Percentiles rank a stretch among this genome's conserved stretches.
Evolutionary conservation across 35 echinoderm and acorn worm species (phyloP).

Genomic region (Lytechinus pictus): DNA sequence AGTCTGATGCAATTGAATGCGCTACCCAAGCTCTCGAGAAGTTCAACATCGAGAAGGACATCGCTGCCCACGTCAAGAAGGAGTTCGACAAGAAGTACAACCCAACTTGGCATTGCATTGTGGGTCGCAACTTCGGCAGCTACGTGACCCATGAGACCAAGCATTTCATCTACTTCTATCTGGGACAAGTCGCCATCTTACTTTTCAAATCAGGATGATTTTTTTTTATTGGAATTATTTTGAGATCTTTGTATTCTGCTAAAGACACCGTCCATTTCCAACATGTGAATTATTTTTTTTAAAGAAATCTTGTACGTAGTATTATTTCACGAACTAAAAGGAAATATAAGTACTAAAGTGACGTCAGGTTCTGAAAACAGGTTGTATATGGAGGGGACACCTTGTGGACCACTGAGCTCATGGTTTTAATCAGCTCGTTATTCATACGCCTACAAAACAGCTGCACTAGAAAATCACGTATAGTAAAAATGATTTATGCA

Average conservation of each 20-base stretch:
- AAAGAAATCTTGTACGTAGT: too few species aligned
- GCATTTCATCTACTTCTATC: conserved; percentile 98
- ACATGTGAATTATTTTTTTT: not conserved
- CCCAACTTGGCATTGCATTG: conserved; percentile 99
- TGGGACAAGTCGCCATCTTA: conserved; percentile 88
- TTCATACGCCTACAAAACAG: too few species aligned
- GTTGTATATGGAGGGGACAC: too few species aligned
- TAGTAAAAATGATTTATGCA: too few species aligned
- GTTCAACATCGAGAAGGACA: conserved; percentile 97
- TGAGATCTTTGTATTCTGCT: not conserved
- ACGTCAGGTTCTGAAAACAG: too few species aligned
- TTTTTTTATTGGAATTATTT: not conserved
- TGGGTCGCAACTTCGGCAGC: conserved; percentile 93
- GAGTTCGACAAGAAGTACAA: conserved; percentile 97
- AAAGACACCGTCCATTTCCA: not conserved
- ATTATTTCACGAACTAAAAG: too few species aligned
- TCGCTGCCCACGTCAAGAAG: conserved; percentile 94
- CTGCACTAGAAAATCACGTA: too few species aligned
- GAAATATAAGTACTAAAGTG: too few species aligned
- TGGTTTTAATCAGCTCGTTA: too few species aligned
- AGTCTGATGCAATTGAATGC: conserved; percentile 89
- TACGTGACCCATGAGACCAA: conserved; percentile 98
- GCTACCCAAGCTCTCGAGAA: conserved; percentile 92
- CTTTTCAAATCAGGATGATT: conserved; percentile 91
- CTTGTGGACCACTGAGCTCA: too few species aligned